Evolutionary conservation across 2,888 invertebrate genomes (phyloP).

Genomic region (Lasioglossum malachurum): DNA sequence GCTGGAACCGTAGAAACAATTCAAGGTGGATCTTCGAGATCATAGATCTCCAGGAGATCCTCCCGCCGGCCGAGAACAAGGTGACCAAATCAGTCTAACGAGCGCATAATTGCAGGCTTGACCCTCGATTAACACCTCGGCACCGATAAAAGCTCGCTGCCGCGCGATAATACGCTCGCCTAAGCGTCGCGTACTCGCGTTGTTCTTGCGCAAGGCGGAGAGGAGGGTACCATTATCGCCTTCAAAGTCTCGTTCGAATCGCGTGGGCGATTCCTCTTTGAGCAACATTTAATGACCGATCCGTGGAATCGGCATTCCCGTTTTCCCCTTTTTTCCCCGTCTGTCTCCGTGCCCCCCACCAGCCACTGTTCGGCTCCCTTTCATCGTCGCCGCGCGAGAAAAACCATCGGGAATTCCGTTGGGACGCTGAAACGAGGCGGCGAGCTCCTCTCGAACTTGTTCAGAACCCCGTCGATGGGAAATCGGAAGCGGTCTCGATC

Average conservation of each 20-base stretch:
- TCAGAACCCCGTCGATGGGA: conserved; percentile 57
- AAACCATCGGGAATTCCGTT: conserved; percentile 17
- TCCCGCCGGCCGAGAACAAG: background rate
- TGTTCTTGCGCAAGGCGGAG: conserved; percentile 63
- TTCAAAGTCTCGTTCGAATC: conserved; percentile 30
- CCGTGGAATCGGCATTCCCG: conserved; percentile 32
- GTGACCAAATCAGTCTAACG: conserved; percentile 39
- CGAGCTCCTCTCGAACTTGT: conserved; percentile 2
- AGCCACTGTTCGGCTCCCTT: background rate
- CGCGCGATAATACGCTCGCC: conserved; percentile 44
- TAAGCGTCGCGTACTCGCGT: conserved; percentile 10
- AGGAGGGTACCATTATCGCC: conserved; percentile 64
- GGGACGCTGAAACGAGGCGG: background rate
- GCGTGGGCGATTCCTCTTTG: conserved; percentile 61
- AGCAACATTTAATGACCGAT: conserved; percentile 52
- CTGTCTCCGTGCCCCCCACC: background rate
- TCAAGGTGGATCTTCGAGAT: background rate
- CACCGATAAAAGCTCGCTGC: conserved; percentile 56
- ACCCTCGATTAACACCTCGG: conserved; percentile 34
- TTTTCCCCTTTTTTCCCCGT: conserved; percentile 2
- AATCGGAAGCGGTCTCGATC: conserved; percentile 77
- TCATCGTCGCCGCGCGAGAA: conserved; percentile 10
- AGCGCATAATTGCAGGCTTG: conserved; percentile 43
- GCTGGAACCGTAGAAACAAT: too few relatives aligned
- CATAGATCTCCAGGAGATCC: background rate